Base-by-base conservation (phyloP, 2,888 invertebrate species). In the Morpho achilles region DNA sequence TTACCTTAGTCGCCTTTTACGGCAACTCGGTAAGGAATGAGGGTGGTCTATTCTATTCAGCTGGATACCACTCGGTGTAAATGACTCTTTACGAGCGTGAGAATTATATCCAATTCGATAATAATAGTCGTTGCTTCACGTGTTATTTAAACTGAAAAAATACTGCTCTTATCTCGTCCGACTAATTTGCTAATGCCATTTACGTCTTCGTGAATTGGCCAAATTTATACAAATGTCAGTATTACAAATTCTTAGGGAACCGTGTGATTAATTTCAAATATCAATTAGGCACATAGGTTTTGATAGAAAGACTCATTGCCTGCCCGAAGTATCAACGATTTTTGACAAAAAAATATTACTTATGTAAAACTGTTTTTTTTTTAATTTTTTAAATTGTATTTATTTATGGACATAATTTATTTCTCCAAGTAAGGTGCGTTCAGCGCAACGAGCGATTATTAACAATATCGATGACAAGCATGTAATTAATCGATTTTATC, bases 111-210 rank as follows among this genome's bases (percentile, higher is more conserved):
- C 68, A 67, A 67, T 63, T 67, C 54, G 62, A 65, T 61, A 67
- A 69, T 69, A 66, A 67, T 67, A 56, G 61, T 49, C 16, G 50
- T 69, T 69, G 66, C 69, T 53, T 55, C 65, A 69, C 53, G 23
- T 49, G 62, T 62, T 62, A 63, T 65, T 63, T 51, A 60, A 58
- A 67, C 56, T 61, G 59, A 63, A 63, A 16, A 63, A 63, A 60
- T 61, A 59, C 52, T 43, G 39, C 58, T 57, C 58, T 64, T 64
- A 64, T 64, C 62, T 61, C 10, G 50, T 41, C 60, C 43, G 40
- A 56, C 52, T 60, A 58, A 60, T 62, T 62, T 57, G 44, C 53
- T 39, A 40, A 16, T 40, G 16, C 45, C 46, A 22, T 51, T 51
- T 22, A 51, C 22, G 44, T 44, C 55, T 41, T 57, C 43, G 52